Base-by-base conservation (phyloP, 1,140 invertebrate species). In the Panagrolaimus sp. region DNA sequence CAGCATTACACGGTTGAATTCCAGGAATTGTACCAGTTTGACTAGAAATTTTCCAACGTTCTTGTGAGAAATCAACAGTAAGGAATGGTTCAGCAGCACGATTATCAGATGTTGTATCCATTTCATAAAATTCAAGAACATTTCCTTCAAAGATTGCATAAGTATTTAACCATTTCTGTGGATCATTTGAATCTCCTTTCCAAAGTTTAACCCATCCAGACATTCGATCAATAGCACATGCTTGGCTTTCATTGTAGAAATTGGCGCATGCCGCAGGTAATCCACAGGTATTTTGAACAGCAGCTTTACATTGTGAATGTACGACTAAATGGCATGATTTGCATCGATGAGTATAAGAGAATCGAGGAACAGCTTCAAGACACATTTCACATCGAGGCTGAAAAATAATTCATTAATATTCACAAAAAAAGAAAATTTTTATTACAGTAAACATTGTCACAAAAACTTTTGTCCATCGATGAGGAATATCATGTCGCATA, bases 401-500 rank as follows among this genome's bases (percentile, higher is more conserved):
- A 65, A 67, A 65, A 15, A 68, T 0, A 15, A 67, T 12, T 7
- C n/a, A 0, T n/a, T 52, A 52, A 24, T 14, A 26, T 28, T 58
- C 28, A 28, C 1, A n/a, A 28, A 17, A 65, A 7, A n/a, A n/a
- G n/a, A n/a, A n/a, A 43, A 66, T 15, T 24, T 15, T 10, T 62
- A 4, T 63, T 28, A 26, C 58, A 38, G 2, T 38, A 38, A 38
- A 38, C 32, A 38, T 38, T 4, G 32, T 7, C 2, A 38, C 32
- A 38, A 38, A 38, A 38, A 7, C 7, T 38, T 38, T 38, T 38
- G 32, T 4, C n/a, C 28, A 66, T n/a, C 63, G 67, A 28, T 69
- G 67, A 12, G 67, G 67, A 69, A 69, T 69, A 47, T 69, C 67
- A 44, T 69, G 67, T 2, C 67, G 67, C 67, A 69, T 69, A 17